Conservation (phyloP, 2,113 vertebrate genomes). For the Petaurus breviceps region DNA sequence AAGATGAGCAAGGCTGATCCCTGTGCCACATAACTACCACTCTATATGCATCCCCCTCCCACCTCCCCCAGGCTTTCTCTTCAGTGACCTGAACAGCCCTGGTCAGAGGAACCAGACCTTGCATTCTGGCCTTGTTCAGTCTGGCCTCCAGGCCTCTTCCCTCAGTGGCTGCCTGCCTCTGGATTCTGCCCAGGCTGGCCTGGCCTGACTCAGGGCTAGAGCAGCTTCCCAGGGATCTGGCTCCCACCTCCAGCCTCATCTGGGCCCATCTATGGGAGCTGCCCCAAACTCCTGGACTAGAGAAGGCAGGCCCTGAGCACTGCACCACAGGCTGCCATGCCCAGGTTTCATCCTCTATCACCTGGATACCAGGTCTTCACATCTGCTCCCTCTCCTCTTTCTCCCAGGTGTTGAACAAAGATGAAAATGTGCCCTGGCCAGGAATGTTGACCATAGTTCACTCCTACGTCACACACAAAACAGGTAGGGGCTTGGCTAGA, state of each 20-base stretch:
- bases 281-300: not conserved
- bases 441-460: conserved; percentile 94
- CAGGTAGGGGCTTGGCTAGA: conserved; percentile 82
- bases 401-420: conserved; percentile 93
- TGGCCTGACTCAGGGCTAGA: fast-evolving
- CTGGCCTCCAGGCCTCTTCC: not conserved
- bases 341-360: not conserved
- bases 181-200: not conserved
- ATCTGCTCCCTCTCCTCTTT: not conserved
- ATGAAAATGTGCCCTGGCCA: conserved; percentile 93
- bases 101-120: too few species aligned
- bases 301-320: not conserved
- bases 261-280: not conserved
- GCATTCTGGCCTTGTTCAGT: too few species aligned
- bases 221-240: not conserved
- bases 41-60: too few species aligned
- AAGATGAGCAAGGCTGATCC: not conserved
- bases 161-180: not conserved
- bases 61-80: too few species aligned
- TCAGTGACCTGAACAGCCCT: too few species aligned
- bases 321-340: not conserved
- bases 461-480: conserved; percentile 97
- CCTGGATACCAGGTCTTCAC: not conserved
- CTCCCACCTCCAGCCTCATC: not conserved
- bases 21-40: not conserved